These are phyloP conservation scores for Gadopsis marmoratus DNA, from an alignment of 2,797 vertebrate genomes.

Conservation along the genomic window DNA sequence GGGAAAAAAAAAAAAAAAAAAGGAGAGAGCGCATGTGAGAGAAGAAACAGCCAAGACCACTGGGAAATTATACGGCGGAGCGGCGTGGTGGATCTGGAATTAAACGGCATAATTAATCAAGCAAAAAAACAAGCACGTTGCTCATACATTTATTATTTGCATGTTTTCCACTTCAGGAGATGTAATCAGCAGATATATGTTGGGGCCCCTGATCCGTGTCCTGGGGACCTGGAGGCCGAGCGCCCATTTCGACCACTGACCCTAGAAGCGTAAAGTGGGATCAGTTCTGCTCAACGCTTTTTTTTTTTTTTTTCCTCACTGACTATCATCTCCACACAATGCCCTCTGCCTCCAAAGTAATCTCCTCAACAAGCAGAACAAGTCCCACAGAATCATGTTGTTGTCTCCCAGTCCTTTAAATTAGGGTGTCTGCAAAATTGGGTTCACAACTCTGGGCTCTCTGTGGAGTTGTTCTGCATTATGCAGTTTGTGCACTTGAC, in stretches of 20 bases:
- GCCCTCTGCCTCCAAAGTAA: constrained; percentile 72
- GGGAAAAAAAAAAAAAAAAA: constrained; percentile 44
- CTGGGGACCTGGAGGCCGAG: constrained; percentile 68
- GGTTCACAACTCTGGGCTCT: constrained; percentile 72
- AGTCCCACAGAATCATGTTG: constrained; percentile 59
- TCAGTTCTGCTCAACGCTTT: constrained; percentile 44
- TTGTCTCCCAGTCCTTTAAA: constrained; percentile 70
- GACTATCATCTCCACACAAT: constrained; percentile 66
- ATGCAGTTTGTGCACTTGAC: constrained; percentile 61
- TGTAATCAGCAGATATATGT: constrained; percentile 83
- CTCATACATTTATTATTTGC: constrained; percentile 89
- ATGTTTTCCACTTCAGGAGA: constrained; percentile 87
- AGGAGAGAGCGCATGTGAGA: constrained; percentile 75
- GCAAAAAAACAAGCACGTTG: constrained; percentile 87
- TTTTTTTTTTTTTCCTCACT: constrained; percentile 32
- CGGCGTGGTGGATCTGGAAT: constrained; percentile 86
- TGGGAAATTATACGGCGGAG: constrained; percentile 87
- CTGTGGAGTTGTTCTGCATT: constrained; percentile 72
- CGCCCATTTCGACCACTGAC: constrained; percentile 66
- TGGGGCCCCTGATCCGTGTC: constrained; percentile 70
- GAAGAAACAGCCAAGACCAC: constrained; percentile 85
- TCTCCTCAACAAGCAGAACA: constrained; percentile 71
- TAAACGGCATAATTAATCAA: constrained; percentile 90
- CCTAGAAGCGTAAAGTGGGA: constrained; percentile 61
- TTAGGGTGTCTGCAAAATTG: constrained; percentile 77